phyloP scores from a whole-genome alignment of 1,140 invertebrate species.

The Brachionus sp. region DNA sequence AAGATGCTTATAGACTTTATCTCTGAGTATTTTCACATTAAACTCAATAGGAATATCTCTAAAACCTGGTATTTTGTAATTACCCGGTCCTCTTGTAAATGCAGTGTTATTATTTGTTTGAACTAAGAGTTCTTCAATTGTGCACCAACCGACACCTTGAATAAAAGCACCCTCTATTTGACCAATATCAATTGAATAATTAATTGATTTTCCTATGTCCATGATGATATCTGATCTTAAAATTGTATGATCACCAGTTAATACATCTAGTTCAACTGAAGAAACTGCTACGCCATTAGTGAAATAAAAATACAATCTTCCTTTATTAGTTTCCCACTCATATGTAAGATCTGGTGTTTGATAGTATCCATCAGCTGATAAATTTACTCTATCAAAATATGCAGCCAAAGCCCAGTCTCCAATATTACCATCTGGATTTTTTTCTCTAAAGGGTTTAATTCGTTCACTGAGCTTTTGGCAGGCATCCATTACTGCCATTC shows the following conservation, averaged over 20 bases:
- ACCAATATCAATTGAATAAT: slow-evolving; percentile 91
- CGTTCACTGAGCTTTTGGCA: slow-evolving; percentile 34
- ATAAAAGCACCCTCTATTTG: slow-evolving; percentile 90
- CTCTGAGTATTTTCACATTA: slow-evolving; percentile 76
- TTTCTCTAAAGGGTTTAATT: neutral
- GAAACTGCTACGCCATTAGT: slow-evolving; percentile 53
- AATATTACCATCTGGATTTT: slow-evolving; percentile 35
- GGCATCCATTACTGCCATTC: slow-evolving; percentile 72
- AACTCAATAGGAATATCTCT: slow-evolving; percentile 83
- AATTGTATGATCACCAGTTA: slow-evolving; percentile 64
- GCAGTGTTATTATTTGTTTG: slow-evolving; percentile 72
- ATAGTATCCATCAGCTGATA: slow-evolving; percentile 22
- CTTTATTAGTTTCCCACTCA: neutral
- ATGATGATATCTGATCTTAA: slow-evolving; percentile 86
- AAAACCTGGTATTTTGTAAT: slow-evolving; percentile 85
- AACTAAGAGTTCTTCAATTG: slow-evolving; percentile 81
- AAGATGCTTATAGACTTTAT: slow-evolving; percentile 76
- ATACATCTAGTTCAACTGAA: slow-evolving; percentile 62
- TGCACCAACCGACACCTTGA: slow-evolving; percentile 83
- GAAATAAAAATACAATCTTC: slow-evolving; percentile 25
- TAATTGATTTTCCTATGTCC: slow-evolving; percentile 85
- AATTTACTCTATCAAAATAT: neutral
- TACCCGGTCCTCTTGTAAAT: slow-evolving; percentile 79
- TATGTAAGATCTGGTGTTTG: neutral
- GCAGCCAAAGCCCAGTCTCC: slow-evolving; percentile 36